Base-by-base conservation (phyloP, 2,888 invertebrate species). In the Pristionchus fissidentatus region DNA sequence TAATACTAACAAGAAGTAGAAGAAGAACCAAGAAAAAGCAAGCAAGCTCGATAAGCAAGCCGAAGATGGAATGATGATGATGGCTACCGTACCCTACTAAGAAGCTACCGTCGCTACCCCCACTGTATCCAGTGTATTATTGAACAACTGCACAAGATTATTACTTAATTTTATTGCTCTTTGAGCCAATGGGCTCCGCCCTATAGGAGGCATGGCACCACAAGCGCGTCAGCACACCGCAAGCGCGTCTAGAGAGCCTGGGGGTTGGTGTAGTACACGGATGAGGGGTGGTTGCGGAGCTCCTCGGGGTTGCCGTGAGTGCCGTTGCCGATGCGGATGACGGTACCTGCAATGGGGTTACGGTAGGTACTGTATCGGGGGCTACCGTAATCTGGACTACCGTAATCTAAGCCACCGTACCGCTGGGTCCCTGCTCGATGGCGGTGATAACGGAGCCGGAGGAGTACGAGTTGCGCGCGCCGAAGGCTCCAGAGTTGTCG, bases 291-390 rank as follows among this genome's bases (percentile, higher is more conserved):
- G 66, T 26, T 35, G 52, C 82, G 82, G 57, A 84, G 85, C 66
- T 83, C 85, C 62, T 60, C 70, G 10, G 26, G 62, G 78, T 85
- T 78, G 35, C 86, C 86, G 46, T 84, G 73, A 19, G 86, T 85
- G 19, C 85, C 85, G 73, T 85, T 86, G 60, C 86, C 86, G 57
- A 86, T 32, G 38, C 79, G 79, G 79, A 55, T 79, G n/a, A 79
- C 79, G n/a, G 66, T 38, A 22, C 85, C 85, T 60, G 62, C 46
- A 52, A 79, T 49, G 13, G n/a, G 22, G 55, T 55, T 38, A 66
- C 1, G 66, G 66, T 38, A 66, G 38, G n/a, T 66, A 66, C 66
- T 22, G 66, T 66, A 38, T 13, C 38, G 15, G 70, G 32, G 1
- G 22, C 70, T 49, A 60, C 60, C 60, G 60, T 60, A 60, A 57